Evolutionary conservation across 2,888 invertebrate species (phyloP).

Genomic region (Napeogenes inachia): DNA sequence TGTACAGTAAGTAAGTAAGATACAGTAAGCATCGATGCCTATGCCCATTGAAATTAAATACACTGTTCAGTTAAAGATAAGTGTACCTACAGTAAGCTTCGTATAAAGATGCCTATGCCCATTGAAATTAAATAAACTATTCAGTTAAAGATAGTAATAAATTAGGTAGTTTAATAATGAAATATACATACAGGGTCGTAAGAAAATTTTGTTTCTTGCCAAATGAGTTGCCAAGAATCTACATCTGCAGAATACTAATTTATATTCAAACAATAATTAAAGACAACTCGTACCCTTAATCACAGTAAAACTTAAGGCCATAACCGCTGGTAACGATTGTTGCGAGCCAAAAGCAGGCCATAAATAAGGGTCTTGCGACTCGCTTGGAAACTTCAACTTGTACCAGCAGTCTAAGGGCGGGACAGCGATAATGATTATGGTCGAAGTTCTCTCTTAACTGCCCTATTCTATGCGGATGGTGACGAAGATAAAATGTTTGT

Average conservation of each 20-base stretch:
- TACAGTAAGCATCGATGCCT: no score
- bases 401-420: constrained; percentile 47
- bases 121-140: no score
- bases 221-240: no score
- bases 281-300: constrained; percentile 22
- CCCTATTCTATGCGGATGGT: constrained; percentile 40
- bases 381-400: constrained; percentile 27
- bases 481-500: constrained; percentile 19
- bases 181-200: no score
- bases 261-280: constrained; percentile 27
- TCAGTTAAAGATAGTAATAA: no score
- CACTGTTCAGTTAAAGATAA: no score
- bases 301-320: constrained; percentile 19
- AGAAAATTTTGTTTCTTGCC: no score
- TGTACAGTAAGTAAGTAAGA: no score
- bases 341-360: constrained; percentile 21
- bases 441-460: constrained; percentile 61
- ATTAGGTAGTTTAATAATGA: no score
- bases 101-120: no score
- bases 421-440: constrained; percentile 72
- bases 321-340: constrained; percentile 21
- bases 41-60: no score
- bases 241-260: constrained; percentile 17
- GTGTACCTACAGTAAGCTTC: no score
- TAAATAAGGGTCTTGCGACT: constrained; percentile 26